These are phyloP conservation scores for Rhamphomyia laevipes DNA, from an alignment of 2,888 invertebrate species.

Conservation along the genomic window DNA sequence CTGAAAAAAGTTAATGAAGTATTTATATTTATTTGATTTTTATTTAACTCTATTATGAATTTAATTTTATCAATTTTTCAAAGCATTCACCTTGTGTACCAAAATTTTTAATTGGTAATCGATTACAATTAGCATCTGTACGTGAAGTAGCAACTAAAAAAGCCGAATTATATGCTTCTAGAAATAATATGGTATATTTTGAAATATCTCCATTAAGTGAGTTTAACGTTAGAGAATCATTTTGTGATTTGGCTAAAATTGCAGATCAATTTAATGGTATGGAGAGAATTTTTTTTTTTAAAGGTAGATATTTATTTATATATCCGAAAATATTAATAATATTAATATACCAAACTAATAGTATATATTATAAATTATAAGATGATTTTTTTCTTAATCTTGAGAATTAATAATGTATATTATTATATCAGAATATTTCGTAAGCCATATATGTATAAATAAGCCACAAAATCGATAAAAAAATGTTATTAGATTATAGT, in stretches of 20 bases:
- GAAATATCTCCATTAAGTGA: constrained; percentile 94
- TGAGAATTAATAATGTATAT: too few species aligned
- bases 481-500: too few species aligned
- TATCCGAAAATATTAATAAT: too few species aligned
- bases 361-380: too few species aligned
- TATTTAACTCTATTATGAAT: neutral
- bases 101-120: constrained; percentile 93
- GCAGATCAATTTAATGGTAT: constrained; percentile 91
- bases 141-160: constrained; percentile 84
- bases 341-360: too few species aligned
- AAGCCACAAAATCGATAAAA: too few species aligned
- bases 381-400: too few species aligned
- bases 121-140: constrained; percentile 90
- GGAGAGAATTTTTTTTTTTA: constrained; percentile 90
- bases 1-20: constrained; percentile 96
- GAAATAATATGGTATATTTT: constrained; percentile 95
- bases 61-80: constrained; percentile 14
- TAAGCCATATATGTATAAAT: too few species aligned
- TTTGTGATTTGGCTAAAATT: constrained; percentile 89
- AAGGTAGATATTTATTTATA: constrained; percentile 49
- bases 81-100: constrained; percentile 97
- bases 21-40: constrained; percentile 15
- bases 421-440: too few species aligned
- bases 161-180: constrained; percentile 84
- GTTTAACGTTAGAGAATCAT: constrained; percentile 93